These are phyloP conservation scores for Drosophila quinaria DNA, from an alignment of 2,888 invertebrate species.

Conservation along the genomic window DNA sequence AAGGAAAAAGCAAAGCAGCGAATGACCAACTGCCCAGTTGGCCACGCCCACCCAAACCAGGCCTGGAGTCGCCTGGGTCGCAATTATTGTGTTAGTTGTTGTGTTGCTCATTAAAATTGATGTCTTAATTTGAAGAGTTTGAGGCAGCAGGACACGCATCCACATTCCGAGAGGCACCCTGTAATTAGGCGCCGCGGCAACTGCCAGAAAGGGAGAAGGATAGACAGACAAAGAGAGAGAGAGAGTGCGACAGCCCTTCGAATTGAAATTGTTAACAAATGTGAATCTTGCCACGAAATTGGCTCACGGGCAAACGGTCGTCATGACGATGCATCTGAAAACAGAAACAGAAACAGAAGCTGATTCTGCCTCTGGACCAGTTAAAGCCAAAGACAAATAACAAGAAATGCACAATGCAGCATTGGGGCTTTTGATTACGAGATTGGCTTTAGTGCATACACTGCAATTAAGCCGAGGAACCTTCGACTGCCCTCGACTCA, in stretches of 20 bases:
- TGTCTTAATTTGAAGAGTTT: slow-evolving; percentile 76
- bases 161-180: slow-evolving; percentile 59
- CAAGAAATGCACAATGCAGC: slow-evolving; percentile 54
- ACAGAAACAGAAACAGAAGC: slow-evolving; percentile 28
- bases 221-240: neutral
- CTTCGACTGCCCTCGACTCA: neutral
- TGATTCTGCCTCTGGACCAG: slow-evolving; percentile 38
- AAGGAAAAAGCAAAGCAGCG: slow-evolving; percentile 60
- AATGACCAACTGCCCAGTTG: slow-evolving; percentile 47
- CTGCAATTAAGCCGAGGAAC: slow-evolving; percentile 56
- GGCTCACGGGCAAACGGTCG: slow-evolving; percentile 61
- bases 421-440: slow-evolving; percentile 69
- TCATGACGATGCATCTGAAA: slow-evolving; percentile 24
- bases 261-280: slow-evolving; percentile 80
- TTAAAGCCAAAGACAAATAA: slow-evolving; percentile 75
- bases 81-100: slow-evolving; percentile 77
- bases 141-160: slow-evolving; percentile 52
- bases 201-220: slow-evolving; percentile 2
- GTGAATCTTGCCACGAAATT: slow-evolving; percentile 75
- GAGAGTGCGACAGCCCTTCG: slow-evolving; percentile 5
- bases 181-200: slow-evolving; percentile 76
- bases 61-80: slow-evolving; percentile 35
- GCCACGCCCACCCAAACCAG: slow-evolving; percentile 58
- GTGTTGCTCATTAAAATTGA: slow-evolving; percentile 78
- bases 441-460: slow-evolving; percentile 43